Conservation (phyloP, 2,797 vertebrate species). For the Moxostoma hubbsi region DNA sequence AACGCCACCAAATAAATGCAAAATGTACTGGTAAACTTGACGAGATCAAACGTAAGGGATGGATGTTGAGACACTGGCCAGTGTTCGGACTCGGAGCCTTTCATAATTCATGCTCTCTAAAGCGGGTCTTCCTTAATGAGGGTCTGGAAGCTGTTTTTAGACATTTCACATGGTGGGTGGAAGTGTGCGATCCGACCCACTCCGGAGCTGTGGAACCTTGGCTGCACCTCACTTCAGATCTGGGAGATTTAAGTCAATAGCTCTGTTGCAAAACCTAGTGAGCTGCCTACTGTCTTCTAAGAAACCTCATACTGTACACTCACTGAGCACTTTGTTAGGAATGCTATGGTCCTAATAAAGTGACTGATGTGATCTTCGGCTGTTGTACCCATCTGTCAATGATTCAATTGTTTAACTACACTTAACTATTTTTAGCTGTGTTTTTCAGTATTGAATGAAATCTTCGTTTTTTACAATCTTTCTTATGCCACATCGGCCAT, state of each 20-base stretch:
- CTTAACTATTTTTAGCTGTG: too few species aligned
- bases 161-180: conserved; percentile 64
- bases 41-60: conserved; percentile 79
- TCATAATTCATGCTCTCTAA: conserved; percentile 84
- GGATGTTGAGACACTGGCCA: conserved; percentile 81
- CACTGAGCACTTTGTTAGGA: too few species aligned
- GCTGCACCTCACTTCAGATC: conserved; percentile 58
- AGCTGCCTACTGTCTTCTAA: too few species aligned
- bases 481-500: too few species aligned
- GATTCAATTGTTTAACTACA: too few species aligned
- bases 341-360: too few species aligned
- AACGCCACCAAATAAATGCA: conserved; percentile 78
- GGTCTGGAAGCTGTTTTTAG: conserved; percentile 79
- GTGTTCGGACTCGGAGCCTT: conserved; percentile 80
- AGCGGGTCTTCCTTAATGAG: conserved; percentile 80
- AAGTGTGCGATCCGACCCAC: conserved; percentile 72
- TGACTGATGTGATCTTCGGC: too few species aligned
- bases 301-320: too few species aligned
- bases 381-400: too few species aligned
- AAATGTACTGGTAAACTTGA: conserved; percentile 80
- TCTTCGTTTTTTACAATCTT: too few species aligned
- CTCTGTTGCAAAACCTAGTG: too few species aligned
- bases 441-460: too few species aligned
- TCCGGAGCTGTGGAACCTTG: conserved; percentile 53
- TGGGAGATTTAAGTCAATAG: conserved; percentile 17